Evolutionary conservation across 2,888 invertebrate species (phyloP).

Genomic region (Caenorhabditis uteleia): DNA sequence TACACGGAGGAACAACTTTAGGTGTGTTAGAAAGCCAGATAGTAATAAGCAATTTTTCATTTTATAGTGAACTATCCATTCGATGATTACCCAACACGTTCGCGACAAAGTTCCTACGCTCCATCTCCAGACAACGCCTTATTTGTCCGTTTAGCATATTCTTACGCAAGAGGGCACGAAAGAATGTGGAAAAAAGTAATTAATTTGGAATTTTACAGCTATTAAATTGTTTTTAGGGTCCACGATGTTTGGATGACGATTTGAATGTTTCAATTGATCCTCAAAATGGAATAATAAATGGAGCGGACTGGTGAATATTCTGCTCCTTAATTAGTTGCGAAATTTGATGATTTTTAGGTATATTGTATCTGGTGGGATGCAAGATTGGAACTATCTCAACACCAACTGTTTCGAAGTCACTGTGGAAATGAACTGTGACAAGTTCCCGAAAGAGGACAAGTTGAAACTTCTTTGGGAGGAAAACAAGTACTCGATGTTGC

Average conservation of each 20-base stretch:
- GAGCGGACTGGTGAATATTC: slow-evolving; percentile 86
- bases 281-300: slow-evolving; percentile 87
- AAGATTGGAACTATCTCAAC: slow-evolving; percentile 94
- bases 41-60: not conserved
- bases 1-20: slow-evolving; percentile 79
- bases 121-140: slow-evolving; percentile 59
- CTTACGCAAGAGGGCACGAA: slow-evolving; percentile 60
- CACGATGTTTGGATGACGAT: slow-evolving; percentile 55
- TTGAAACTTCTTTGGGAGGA: slow-evolving; percentile 85
- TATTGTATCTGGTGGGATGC: slow-evolving; percentile 85
- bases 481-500: slow-evolving; percentile 83
- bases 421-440: slow-evolving; percentile 89
- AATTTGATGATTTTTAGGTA: slow-evolving; percentile 41
- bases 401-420: slow-evolving; percentile 93
- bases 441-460: slow-evolving; percentile 81
- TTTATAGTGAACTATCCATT: slow-evolving; percentile 83
- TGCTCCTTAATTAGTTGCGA: too few species aligned
- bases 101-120: slow-evolving; percentile 36
- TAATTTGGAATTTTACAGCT: not conserved
- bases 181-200: slow-evolving; percentile 57
- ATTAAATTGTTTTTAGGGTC: slow-evolving; percentile 43
- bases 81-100: slow-evolving; percentile 79
- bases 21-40: slow-evolving; percentile 74
- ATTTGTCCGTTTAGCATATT: slow-evolving; percentile 65
- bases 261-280: slow-evolving; percentile 76